Conservation (phyloP, 2,113 vertebrate genomes). For the Notechis scutatus region DNA sequence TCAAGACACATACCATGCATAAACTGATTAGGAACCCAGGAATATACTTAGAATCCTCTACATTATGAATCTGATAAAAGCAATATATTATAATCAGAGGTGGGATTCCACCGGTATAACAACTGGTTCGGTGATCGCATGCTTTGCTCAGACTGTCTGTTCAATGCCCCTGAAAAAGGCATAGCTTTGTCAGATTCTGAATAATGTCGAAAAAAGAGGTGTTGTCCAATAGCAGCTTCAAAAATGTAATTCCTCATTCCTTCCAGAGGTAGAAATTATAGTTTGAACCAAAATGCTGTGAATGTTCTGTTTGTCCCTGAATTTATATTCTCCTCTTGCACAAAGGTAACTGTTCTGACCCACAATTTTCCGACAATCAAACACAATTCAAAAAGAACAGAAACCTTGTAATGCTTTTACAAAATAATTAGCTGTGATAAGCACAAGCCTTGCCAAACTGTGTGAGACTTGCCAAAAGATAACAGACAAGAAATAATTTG, state of each 20-base stretch:
- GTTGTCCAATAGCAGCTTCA: slow-evolving; percentile 44
- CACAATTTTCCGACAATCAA: no score
- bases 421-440: no score
- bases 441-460: no score
- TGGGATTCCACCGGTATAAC: no score
- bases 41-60: background rate
- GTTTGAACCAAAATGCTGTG: slow-evolving; percentile 53
- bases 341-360: background rate
- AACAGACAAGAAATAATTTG: no score
- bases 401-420: no score
- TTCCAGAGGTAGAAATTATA: slow-evolving; percentile 57
- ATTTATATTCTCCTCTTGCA: background rate
- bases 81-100: background rate
- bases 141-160: background rate
- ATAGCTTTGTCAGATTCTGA: slow-evolving; percentile 55
- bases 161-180: slow-evolving; percentile 48
- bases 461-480: no score
- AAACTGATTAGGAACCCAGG: background rate
- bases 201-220: slow-evolving; percentile 64
- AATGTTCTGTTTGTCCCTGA: no score
- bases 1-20: background rate
- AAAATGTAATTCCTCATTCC: slow-evolving; percentile 57
- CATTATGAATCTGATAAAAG: background rate
- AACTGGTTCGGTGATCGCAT: no score
- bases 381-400: no score